Evolutionary conservation across 2,113 vertebrate genomes (phyloP), one percentile per base, ranked within the genome.

Genomic region (Entelurus aequoreus): DNA sequence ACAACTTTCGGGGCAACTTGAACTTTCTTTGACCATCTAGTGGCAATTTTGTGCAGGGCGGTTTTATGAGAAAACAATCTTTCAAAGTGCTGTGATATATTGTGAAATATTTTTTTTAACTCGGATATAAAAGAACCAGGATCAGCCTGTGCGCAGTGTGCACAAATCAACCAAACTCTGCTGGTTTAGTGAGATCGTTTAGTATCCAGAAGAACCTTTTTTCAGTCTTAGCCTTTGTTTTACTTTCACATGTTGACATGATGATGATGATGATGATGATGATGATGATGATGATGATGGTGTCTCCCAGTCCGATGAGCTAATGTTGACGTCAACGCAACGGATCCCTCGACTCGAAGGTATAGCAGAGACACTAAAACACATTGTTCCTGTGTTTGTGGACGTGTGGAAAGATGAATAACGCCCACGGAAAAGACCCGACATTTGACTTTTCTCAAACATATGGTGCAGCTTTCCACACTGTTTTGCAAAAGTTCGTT

Each of bases 401-500:
- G 14, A 70, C 57, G 65, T 68, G 62, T 19, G 54, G 59, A 76
- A 58, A 76, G 59, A 71, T 54, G 56, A 60, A 71, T 77, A 76
- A 54, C 59, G 75, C 68, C 70, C 65, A 63, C 64, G 63, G 72
- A 68, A 58, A 71, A 37, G 69, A 52, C 60, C 54, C 19, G 54
- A 69, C 70, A 75, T 66, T 78, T 66, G 75, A 79, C 74, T 68
- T 72, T 66, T 66, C 67, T 42, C 44, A 63, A 66, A 71, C 47
- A 54, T 59, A 77, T 51, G 65, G 13, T 13, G n/a, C 62, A 44
- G 28, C 75, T 75, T 70, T 66, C 74, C 55, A 60, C 38, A 69
- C 60, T 48, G 40, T 76, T 85, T 75, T 79, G 60, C 69, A 54
- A 13, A 9, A 49, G 51, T 72, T 63, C 64, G 61, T 74, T 58